Evolutionary conservation across 2,113 vertebrate genomes (phyloP).

Genomic region (Nymphicus hollandicus): DNA sequence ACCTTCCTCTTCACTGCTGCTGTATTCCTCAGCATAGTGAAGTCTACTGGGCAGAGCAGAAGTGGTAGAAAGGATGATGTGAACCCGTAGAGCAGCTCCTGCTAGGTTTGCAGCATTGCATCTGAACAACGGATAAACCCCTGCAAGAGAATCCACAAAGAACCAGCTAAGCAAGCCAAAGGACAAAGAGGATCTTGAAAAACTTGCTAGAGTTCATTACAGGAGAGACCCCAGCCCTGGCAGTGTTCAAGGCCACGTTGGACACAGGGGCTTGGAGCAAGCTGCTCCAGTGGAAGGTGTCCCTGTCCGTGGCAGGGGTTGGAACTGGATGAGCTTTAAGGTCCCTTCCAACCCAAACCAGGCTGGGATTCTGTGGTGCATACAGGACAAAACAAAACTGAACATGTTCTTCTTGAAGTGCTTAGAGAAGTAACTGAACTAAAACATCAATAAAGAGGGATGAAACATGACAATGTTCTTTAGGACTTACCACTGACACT

Average conservation of each 20-base stretch:
- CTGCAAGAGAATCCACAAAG: constrained; percentile 61
- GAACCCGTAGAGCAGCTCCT: constrained; percentile 88
- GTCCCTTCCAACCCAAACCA: neutral
- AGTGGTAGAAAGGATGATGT: constrained; percentile 70
- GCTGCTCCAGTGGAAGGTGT: neutral
- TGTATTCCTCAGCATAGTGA: constrained; percentile 53
- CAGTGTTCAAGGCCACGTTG: neutral
- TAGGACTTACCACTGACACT: constrained; percentile 84
- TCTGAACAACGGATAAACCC: constrained; percentile 89
- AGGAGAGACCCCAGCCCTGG: neutral
- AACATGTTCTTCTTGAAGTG: neutral
- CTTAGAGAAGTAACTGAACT: neutral
- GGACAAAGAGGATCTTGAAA: neutral
- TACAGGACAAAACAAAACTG: neutral
- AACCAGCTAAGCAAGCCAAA: neutral
- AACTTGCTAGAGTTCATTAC: neutral
- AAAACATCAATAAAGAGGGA: neutral
- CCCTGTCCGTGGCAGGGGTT: neutral
- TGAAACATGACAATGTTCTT: neutral
- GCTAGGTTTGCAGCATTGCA: constrained; percentile 83
- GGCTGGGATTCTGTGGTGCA: neutral
- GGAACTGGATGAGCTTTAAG: neutral
- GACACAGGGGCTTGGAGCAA: neutral
- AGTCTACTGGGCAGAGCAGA: neutral
- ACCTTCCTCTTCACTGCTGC: constrained; percentile 60